phyloP scores from a whole-genome alignment of 2,888 invertebrate genomes.

The Melinaea menophilus region DNA sequence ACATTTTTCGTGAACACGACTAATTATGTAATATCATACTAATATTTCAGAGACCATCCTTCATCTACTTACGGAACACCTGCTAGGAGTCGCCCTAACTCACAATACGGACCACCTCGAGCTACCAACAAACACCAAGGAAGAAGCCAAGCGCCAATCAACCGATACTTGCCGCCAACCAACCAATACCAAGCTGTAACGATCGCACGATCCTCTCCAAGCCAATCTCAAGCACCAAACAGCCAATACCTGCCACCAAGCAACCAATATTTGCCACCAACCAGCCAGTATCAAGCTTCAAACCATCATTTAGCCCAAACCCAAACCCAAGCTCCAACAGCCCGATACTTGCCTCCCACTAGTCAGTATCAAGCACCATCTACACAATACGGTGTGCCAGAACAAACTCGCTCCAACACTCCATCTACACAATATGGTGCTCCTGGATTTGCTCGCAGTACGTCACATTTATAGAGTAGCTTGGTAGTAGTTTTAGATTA shows the following conservation, averaged over 20 bases:
- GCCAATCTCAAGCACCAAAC: conserved; percentile 20
- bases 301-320: conserved; percentile 23
- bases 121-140: conserved; percentile 28
- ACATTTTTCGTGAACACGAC: not conserved
- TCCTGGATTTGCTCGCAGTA: conserved; percentile 43
- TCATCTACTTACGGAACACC: conserved; percentile 67
- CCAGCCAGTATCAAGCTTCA: conserved; percentile 27
- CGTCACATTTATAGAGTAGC: conserved; percentile 24
- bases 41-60: conserved; percentile 43
- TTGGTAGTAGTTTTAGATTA: too few relatives aligned
- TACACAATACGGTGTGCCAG: conserved; percentile 37
- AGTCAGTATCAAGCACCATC: conserved; percentile 37
- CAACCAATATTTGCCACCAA: conserved; percentile 20
- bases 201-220: too few relatives aligned
- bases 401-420: conserved; percentile 25
- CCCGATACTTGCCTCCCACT: conserved; percentile 35
- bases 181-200: conserved; percentile 10
- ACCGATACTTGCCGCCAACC: conserved; percentile 14
- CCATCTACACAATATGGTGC: conserved; percentile 52
- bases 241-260: conserved; percentile 28
- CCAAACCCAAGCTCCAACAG: conserved; percentile 37
- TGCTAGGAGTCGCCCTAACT: conserved; percentile 30
- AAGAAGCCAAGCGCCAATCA: conserved; percentile 16
- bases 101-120: conserved; percentile 37
- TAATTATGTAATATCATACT: not conserved